Evolutionary conservation across 1,140 invertebrate species (phyloP).

Genomic region (Zaprionus inermis): DNA sequence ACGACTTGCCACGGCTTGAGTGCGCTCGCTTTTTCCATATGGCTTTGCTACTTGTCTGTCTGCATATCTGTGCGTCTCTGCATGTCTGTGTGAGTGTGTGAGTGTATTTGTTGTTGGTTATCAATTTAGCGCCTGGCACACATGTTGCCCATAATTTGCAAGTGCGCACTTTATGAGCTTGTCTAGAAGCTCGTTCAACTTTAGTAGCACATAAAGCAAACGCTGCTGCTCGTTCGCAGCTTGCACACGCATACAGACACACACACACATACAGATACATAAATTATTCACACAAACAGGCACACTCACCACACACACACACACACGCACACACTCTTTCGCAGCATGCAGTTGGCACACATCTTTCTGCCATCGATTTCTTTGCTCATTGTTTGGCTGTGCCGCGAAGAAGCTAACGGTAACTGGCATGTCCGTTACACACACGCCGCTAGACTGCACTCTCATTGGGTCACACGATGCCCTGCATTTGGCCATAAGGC

Average conservation of each 20-base stretch:
- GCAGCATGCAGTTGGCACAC: constrained; percentile 8
- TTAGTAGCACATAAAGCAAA: constrained; percentile 7
- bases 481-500: background rate
- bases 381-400: background rate
- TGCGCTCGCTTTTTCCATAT: constrained; percentile 5
- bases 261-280: background rate
- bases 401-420: background rate
- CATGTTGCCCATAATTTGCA: constrained; percentile 10
- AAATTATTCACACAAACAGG: constrained; percentile 1
- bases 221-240: background rate
- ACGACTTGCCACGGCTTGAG: background rate
- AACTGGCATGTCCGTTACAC: background rate
- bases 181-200: constrained; percentile 9
- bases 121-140: constrained; percentile 11
- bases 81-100: background rate
- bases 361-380: constrained; percentile 6
- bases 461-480: background rate
- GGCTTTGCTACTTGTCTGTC: constrained; percentile 1
- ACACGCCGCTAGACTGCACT: background rate
- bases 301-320: background rate
- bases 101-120: constrained; percentile 9
- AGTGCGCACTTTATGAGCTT: constrained; percentile 9
- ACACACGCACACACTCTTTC: background rate
- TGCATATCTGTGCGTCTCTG: background rate
- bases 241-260: too few species aligned